phyloP scores from a whole-genome alignment of 2,797 vertebrate species.

The Anguilla megastoma region DNA sequence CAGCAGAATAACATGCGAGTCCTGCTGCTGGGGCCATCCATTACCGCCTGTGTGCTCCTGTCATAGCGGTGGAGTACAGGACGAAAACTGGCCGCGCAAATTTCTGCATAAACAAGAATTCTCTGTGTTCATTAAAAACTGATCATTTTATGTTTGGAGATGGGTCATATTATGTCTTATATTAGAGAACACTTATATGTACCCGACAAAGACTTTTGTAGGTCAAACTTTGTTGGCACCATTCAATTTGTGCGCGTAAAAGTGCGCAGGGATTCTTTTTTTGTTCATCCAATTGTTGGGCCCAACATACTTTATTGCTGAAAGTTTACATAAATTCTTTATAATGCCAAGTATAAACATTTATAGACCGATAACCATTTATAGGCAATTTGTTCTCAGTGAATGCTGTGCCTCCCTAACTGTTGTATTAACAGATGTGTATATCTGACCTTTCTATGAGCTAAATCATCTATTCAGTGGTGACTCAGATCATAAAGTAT shows the following conservation, averaged over 20 bases:
- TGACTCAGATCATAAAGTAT: background rate
- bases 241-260: background rate
- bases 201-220: background rate
- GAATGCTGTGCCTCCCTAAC: background rate
- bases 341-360: constrained; percentile 14
- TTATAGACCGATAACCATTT: background rate
- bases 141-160: background rate
- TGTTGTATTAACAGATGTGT: background rate
- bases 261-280: background rate
- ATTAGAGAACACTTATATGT: background rate
- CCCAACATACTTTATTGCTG: background rate
- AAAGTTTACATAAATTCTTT: constrained; percentile 1
- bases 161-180: background rate
- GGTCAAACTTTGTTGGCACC: background rate
- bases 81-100: background rate
- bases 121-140: background rate
- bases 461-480: background rate
- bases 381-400: background rate
- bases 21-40: background rate
- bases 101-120: background rate
- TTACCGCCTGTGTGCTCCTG: background rate
- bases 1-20: background rate
- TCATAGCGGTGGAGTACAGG: background rate
- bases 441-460: background rate
- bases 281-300: background rate